Evolutionary conservation across 2,113 vertebrate genomes (phyloP).

Genomic region (Enhydra lutris): DNA sequence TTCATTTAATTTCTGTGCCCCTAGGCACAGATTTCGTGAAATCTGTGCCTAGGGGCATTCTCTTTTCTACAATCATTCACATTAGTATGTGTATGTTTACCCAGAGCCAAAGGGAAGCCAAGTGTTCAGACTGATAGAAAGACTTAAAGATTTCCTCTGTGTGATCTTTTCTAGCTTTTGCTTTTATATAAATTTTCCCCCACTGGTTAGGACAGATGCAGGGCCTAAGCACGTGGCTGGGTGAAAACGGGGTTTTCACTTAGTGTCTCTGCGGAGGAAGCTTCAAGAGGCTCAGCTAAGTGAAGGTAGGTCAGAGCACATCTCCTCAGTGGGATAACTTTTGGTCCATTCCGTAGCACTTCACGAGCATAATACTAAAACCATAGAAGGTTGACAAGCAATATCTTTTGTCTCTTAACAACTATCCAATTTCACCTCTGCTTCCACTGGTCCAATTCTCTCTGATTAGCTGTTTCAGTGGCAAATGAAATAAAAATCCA

Average conservation of each 20-base stretch:
- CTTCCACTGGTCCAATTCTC: slow-evolving; percentile 12
- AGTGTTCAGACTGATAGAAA: not conserved
- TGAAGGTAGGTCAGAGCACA: not conserved
- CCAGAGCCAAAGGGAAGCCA: not conserved
- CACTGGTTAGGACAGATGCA: not conserved
- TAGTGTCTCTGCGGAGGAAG: not conserved
- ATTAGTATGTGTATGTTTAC: not conserved
- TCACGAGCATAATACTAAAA: not conserved
- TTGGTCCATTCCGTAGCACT: not conserved
- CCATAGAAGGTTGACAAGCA: not conserved
- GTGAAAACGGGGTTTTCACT: not conserved
- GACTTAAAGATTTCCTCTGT: not conserved
- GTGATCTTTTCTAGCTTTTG: not conserved
- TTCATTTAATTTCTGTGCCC: too few species aligned
- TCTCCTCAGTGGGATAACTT: not conserved
- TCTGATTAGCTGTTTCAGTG: slow-evolving; percentile 66
- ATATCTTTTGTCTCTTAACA: slow-evolving; percentile 21
- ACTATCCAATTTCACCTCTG: not conserved
- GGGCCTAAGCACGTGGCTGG: not conserved
- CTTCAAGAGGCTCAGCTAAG: not conserved
- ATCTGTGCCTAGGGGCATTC: not conserved
- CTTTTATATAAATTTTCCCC: not conserved
- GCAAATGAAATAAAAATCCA: slow-evolving; percentile 51
- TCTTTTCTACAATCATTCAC: not conserved
- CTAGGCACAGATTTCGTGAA: not conserved